Conservation (phyloP, 1,140 invertebrate species). For the Psix sp. region DNA sequence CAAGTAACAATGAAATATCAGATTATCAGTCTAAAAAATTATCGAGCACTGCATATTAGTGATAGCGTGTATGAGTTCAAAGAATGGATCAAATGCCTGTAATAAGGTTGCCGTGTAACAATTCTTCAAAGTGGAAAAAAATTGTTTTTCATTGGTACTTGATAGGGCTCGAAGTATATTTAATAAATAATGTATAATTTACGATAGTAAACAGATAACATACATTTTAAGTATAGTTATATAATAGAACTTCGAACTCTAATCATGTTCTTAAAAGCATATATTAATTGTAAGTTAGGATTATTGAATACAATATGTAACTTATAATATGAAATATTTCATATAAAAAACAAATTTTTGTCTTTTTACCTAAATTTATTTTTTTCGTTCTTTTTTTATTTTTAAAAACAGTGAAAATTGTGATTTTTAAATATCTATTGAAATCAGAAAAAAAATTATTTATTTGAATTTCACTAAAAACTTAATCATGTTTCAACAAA, state of each 20-base stretch:
- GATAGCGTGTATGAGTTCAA: slow-evolving; percentile 35
- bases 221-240: slow-evolving; percentile 53
- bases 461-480: too few species aligned
- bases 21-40: slow-evolving; percentile 15
- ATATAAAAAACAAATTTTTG: slow-evolving; percentile 57
- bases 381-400: slow-evolving; percentile 2
- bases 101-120: slow-evolving; percentile 54
- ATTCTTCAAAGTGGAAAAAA: slow-evolving; percentile 56
- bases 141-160: slow-evolving; percentile 44
- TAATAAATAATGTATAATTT: slow-evolving; percentile 53
- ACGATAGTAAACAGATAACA: slow-evolving; percentile 60
- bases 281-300: slow-evolving; percentile 71
- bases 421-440: too few species aligned
- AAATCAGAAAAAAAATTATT: too few species aligned
- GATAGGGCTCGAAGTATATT: slow-evolving; percentile 57
- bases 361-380: slow-evolving; percentile 21
- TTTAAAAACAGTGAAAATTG: too few species aligned
- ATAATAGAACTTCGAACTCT: slow-evolving; percentile 53
- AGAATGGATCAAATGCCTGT: slow-evolving; percentile 39
- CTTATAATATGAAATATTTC: slow-evolving; percentile 71
- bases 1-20: slow-evolving; percentile 20
- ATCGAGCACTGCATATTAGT: slow-evolving; percentile 27
- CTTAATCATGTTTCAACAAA: too few species aligned
- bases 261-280: slow-evolving; percentile 54
- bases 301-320: slow-evolving; percentile 69